Evolutionary conservation across 1,140 invertebrate genomes (phyloP).

Genomic region (Listronotus oregonensis): DNA sequence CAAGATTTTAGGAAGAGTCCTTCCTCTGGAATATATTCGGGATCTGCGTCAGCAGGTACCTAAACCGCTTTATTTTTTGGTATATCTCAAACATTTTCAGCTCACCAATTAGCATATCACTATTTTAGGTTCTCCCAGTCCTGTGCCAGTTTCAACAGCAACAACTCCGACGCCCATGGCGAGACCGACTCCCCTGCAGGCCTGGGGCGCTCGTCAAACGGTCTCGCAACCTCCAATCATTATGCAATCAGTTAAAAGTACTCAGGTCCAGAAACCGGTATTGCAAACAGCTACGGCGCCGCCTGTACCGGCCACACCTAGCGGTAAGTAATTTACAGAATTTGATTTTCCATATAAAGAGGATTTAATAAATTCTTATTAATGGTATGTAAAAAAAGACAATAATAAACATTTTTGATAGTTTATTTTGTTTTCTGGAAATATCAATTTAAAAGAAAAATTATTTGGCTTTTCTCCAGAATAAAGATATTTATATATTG

Average conservation of each 20-base stretch:
- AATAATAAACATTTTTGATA: background rate
- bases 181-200: slow-evolving; percentile 73
- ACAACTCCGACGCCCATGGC: slow-evolving; percentile 67
- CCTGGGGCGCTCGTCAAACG: slow-evolving; percentile 79
- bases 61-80: background rate
- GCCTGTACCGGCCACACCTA: slow-evolving; percentile 53
- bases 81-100: too few species aligned
- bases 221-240: slow-evolving; percentile 90
- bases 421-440: too few species aligned
- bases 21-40: slow-evolving; percentile 80
- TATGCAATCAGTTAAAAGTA: slow-evolving; percentile 95
- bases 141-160: slow-evolving; percentile 70
- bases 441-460: too few species aligned
- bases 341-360: background rate
- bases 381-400: background rate
- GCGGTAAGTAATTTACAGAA: too few species aligned
- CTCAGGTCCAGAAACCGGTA: slow-evolving; percentile 91
- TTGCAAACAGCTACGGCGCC: slow-evolving; percentile 92
- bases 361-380: background rate
- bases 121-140: slow-evolving; percentile 72
- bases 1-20: slow-evolving; percentile 72
- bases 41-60: slow-evolving; percentile 67
- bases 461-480: too few species aligned
- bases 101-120: background rate
- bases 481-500: too few species aligned